phyloP scores from a whole-genome alignment of 2,888 invertebrate genomes.

The Eledona agricola region DNA sequence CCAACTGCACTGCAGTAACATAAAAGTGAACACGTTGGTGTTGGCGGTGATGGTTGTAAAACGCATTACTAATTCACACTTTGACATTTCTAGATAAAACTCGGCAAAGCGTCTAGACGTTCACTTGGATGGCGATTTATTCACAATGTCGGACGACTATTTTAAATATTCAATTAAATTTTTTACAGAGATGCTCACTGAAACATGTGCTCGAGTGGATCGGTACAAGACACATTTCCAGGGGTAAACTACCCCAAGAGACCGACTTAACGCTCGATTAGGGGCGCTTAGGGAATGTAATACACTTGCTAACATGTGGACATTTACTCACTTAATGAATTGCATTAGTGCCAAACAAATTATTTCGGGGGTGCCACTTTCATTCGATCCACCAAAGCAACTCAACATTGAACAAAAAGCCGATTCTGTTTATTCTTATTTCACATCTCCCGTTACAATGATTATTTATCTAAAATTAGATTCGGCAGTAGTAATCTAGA shows the following conservation, averaged over 20 bases:
- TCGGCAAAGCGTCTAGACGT: constrained; percentile 28
- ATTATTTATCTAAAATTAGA: too few relatives aligned
- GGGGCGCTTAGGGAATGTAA: constrained; percentile 61
- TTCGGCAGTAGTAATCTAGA: too few relatives aligned
- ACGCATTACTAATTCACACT: constrained; percentile 44
- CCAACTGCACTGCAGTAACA: constrained; percentile 43
- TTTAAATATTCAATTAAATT: constrained; percentile 36
- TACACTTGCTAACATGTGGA: constrained; percentile 61
- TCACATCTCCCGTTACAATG: too few relatives aligned
- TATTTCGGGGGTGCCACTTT: too few relatives aligned
- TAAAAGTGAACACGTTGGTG: constrained; percentile 45
- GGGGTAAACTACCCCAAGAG: constrained; percentile 55
- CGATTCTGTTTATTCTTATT: too few relatives aligned
- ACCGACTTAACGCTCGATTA: constrained; percentile 62
- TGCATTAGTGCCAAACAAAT: constrained; percentile 56
- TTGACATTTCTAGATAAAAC: constrained; percentile 36
- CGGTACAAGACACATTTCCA: constrained; percentile 41
- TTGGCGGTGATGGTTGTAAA: constrained; percentile 42
- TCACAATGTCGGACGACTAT: constrained; percentile 3
- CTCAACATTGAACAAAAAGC: too few relatives aligned
- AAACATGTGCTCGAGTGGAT: constrained; percentile 35
- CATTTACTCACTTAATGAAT: constrained; percentile 58
- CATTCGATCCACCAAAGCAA: too few relatives aligned
- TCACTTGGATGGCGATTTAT: constrained; percentile 18
- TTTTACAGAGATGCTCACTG: constrained; percentile 16